phyloP scores from a whole-genome alignment of 1,140 invertebrate genomes.

The Radopholus similis region DNA sequence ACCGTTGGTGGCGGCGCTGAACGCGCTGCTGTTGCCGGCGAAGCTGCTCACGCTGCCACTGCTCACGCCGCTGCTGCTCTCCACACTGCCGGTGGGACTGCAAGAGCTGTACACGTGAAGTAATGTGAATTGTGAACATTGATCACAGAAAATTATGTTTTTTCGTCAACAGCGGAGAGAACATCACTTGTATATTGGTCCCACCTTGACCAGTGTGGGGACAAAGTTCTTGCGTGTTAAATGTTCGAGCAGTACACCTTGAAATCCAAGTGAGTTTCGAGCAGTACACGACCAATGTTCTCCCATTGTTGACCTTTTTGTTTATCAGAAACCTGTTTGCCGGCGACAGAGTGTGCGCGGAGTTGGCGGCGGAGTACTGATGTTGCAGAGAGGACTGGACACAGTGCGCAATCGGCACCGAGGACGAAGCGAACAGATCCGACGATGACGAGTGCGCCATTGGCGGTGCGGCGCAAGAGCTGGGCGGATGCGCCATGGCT shows the following conservation, averaged over 20 bases:
- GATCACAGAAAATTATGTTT: too few species aligned
- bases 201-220: too few species aligned
- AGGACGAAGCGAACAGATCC: not conserved
- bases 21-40: conserved; percentile 3
- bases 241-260: too few species aligned
- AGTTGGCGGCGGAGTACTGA: conserved; percentile 9
- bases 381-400: conserved; percentile 3
- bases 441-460: too few species aligned
- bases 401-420: not conserved
- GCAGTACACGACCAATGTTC: too few species aligned
- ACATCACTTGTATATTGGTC: too few species aligned
- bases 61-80: conserved; percentile 48
- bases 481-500: too few species aligned
- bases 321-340: conserved; percentile 35
- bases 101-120: conserved; percentile 25
- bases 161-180: too few species aligned
- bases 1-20: conserved; percentile 8
- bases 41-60: conserved; percentile 36
- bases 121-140: too few species aligned
- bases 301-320: not conserved
- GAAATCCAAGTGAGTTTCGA: too few species aligned
- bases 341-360: conserved; percentile 40
- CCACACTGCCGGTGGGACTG: conserved; percentile 48
- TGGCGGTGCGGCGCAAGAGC: too few species aligned
- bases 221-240: too few species aligned